A percentile compares a stretch with the other conserved stretches of the same genome.
phyloP scores from a whole-genome alignment of 2,113 vertebrate genomes.

The Tragulus kanchil region DNA sequence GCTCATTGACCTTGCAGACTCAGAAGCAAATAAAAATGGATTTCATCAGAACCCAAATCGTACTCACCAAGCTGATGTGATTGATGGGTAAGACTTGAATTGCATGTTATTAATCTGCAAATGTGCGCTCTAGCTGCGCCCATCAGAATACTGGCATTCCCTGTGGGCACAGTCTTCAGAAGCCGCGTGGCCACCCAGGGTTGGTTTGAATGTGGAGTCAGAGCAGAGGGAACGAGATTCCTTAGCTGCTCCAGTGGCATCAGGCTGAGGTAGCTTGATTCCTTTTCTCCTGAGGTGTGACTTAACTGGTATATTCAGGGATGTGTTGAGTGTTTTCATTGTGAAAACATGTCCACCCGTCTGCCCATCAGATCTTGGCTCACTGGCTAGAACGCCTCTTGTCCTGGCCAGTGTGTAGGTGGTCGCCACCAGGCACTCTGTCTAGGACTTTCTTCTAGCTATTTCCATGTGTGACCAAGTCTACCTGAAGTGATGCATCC shows the following conservation, averaged over 20 bases:
- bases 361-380: rapidly evolving
- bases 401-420: background rate
- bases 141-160: background rate
- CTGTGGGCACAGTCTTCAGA: background rate
- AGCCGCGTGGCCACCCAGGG: too few species aligned
- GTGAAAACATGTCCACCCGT: too few species aligned
- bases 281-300: background rate
- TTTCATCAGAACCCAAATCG: background rate
- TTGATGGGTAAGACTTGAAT: background rate
- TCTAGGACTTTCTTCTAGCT: background rate
- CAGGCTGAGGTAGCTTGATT: background rate
- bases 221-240: too few species aligned
- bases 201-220: background rate
- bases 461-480: too few species aligned
- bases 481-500: background rate
- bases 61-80: too few species aligned
- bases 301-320: background rate
- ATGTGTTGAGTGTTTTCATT: rapidly evolving
- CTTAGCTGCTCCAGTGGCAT: background rate
- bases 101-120: background rate
- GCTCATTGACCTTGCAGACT: background rate
- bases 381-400: background rate
- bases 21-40: background rate
- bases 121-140: rapidly evolving
- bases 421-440: background rate